A percentile compares a stretch with the other conserved stretches of the same genome.
Evolutionary conservation across 2,888 invertebrate species (phyloP).

Genomic region (Epistrophella euchroma): DNA sequence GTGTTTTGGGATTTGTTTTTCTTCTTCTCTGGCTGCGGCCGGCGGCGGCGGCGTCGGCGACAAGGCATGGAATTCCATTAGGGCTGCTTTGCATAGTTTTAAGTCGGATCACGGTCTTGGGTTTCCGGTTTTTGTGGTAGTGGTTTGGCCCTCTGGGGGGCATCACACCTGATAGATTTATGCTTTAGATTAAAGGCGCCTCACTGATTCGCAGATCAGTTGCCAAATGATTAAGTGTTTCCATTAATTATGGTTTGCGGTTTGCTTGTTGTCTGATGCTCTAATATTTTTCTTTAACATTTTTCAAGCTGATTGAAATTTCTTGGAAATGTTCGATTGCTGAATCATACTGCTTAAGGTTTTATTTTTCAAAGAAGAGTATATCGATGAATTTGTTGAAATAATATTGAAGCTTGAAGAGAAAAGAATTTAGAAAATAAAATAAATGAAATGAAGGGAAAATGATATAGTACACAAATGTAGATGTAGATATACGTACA

Average conservation of each 20-base stretch:
- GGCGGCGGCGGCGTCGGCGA: background rate
- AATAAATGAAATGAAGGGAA: no score
- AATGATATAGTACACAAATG: no score
- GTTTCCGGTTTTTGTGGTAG: slow-evolving; percentile 71
- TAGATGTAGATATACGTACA: no score
- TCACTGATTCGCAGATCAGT: slow-evolving; percentile 63
- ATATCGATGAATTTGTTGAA: background rate
- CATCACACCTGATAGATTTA: slow-evolving; percentile 76
- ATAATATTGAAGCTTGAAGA: background rate
- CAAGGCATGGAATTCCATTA: slow-evolving; percentile 57
- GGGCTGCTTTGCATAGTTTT: slow-evolving; percentile 69
- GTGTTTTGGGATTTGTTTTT: slow-evolving; percentile 35
- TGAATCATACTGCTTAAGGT: slow-evolving; percentile 33
- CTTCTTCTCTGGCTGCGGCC: background rate
- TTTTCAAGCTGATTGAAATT: slow-evolving; percentile 48
- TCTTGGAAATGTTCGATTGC: slow-evolving; percentile 31
- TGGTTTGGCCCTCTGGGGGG: slow-evolving; percentile 66
- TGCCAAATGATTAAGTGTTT: slow-evolving; percentile 60
- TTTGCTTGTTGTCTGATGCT: slow-evolving; percentile 27
- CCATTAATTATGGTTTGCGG: slow-evolving; percentile 69
- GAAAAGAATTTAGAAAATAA: no score
- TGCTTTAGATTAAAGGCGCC: slow-evolving; percentile 72
- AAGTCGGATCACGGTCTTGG: slow-evolving; percentile 65
- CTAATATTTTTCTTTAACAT: slow-evolving; percentile 39
- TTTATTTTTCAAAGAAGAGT: background rate